Conservation (phyloP, 2,888 invertebrate species). For the Epinotia nisella region DNA sequence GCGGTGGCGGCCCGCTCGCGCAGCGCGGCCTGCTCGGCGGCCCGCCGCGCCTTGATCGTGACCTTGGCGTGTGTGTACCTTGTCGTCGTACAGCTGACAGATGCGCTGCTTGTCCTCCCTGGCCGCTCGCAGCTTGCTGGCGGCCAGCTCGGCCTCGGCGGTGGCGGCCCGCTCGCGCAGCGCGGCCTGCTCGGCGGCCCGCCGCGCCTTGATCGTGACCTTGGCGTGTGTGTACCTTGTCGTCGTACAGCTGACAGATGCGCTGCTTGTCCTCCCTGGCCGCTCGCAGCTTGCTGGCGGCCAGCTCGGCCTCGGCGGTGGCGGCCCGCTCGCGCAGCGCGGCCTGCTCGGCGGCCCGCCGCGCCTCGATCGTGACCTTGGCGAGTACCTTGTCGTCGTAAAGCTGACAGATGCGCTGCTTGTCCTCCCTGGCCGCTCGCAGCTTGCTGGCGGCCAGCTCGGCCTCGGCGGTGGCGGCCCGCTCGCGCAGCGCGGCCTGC, state of each 20-base stretch:
- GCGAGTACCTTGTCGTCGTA: conserved; percentile 64
- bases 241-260: conserved; percentile 88
- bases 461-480: conserved; percentile 83
- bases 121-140: too few relatives aligned
- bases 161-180: conserved; percentile 67
- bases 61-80: too few relatives aligned
- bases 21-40: too few relatives aligned
- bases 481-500: conserved; percentile 86
- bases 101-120: too few relatives aligned
- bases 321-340: conserved; percentile 86
- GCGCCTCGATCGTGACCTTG: too few relatives aligned
- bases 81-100: conserved; percentile 77
- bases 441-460: conserved; percentile 89
- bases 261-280: conserved; percentile 88
- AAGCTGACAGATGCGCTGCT: conserved; percentile 88
- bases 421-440: conserved; percentile 69
- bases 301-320: conserved; percentile 87
- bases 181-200: too few relatives aligned
- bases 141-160: too few relatives aligned
- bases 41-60: too few relatives aligned
- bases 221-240: too few relatives aligned
- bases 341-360: too few relatives aligned
- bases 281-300: conserved; percentile 87
- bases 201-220: too few relatives aligned
- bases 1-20: too few relatives aligned